phyloP scores from a whole-genome alignment of 2,888 invertebrate species.

The Polydesmus complanatus region DNA sequence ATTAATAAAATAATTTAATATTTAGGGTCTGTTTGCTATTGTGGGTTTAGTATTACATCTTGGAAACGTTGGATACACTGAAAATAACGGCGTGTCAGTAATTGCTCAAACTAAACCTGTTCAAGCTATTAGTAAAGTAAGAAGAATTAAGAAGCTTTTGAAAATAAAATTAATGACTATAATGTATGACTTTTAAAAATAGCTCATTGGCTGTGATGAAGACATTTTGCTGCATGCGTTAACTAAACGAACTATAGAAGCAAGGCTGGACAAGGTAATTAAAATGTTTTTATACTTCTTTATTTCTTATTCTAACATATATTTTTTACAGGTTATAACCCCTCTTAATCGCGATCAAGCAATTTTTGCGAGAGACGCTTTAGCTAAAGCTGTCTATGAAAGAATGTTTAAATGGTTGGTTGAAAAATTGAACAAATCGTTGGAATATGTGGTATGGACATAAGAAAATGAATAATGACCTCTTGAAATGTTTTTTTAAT shows the following conservation, averaged over 20 bases:
- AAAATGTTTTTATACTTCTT: too few species aligned
- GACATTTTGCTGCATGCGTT: conserved; percentile 53
- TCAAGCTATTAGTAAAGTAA: conserved; percentile 51
- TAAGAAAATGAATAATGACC: not conserved
- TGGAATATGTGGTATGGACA: conserved; percentile 30
- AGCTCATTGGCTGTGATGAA: conserved; percentile 60
- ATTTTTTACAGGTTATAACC: conserved; percentile 44
- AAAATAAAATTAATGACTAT: not conserved
- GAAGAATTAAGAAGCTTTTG: not conserved
- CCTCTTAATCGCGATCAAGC: conserved; percentile 64
- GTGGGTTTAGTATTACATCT: conserved; percentile 73
- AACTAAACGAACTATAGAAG: conserved; percentile 73
- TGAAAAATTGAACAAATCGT: conserved; percentile 56
- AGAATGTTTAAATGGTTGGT: conserved; percentile 84
- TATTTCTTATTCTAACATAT: too few species aligned
- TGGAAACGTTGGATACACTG: conserved; percentile 69
- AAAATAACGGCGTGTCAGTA: conserved; percentile 49
- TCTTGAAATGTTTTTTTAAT: conserved; percentile 30
- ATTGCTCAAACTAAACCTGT: conserved; percentile 51
- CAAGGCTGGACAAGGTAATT: conserved; percentile 57
- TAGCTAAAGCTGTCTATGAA: conserved; percentile 83
- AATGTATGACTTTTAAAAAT: conserved; percentile 16
- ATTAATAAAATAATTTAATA: not conserved
- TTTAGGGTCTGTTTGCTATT: conserved; percentile 49
- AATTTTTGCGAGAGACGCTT: conserved; percentile 72